Base-by-base conservation (phyloP, 1,140 invertebrate genomes). In the Drosophila murphyi region DNA sequence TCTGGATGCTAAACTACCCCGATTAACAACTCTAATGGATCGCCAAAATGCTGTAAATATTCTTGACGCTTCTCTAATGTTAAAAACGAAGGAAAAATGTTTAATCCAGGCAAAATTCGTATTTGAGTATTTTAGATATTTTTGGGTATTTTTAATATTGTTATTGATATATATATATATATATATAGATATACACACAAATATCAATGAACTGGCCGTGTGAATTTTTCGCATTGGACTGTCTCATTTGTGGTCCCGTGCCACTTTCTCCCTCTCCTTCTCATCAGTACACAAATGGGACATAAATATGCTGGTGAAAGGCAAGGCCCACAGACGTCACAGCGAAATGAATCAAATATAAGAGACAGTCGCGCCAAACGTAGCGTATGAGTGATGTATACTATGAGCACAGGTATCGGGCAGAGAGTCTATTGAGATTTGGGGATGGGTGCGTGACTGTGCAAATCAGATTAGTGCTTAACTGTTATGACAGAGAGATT, bases 1-100 rank as follows among this genome's bases (percentile, higher is more conserved):
- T 74, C 48, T 57, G 57, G 64, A 64, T 62, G 52, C 65, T 68
- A 80, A 76, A 60, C 61, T 70, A 76, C 65, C 82, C 78, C 72
- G 79, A 88, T 88, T 87, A 87, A 87, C 82, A 78, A 61, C 82
- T 73, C 85, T 48, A 82, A 89, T 83, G 83, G 83, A 83, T 78
- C 67, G 74, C 70, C 64, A 78, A 61, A 73, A 57, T 65, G 83
- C 83, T 87, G 83, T 87, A 86, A 87, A 82, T 60, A 60, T 55
- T 76, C 72, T 74, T 67, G 65, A 72, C 45, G 83, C 83, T 87
- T 87, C 69, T 76, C 67, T 87, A 88, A 88, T 80, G 52, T 57
- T 56, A 79, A 79, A 63, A 55, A 29, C 41, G 20, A 20, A 20
- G 1, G 20, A 20, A 20, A 20, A 20, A 20, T 20, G 57, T 64